A percentile compares a stretch with the other conserved stretches of the same genome.
phyloP scores from a whole-genome alignment of 2,888 invertebrate genomes.

The Craniophora ligustri region DNA sequence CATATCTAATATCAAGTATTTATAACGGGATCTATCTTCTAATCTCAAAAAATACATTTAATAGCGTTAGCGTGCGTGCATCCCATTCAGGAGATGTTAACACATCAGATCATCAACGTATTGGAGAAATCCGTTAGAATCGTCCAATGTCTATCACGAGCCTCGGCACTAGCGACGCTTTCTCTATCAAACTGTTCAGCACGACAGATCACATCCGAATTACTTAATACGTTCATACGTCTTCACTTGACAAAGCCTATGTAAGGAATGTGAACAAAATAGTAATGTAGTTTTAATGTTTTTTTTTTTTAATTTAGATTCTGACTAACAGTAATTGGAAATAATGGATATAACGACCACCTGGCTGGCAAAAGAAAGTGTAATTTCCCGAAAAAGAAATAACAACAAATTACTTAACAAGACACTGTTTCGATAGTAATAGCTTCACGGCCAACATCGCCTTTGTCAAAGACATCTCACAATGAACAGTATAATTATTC shows the following conservation, averaged over 20 bases:
- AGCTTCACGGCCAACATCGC: slow-evolving; percentile 6
- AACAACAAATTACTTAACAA: slow-evolving; percentile 31
- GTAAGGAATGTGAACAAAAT: slow-evolving; percentile 23
- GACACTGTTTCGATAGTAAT: slow-evolving; percentile 13
- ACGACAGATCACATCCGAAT: slow-evolving; percentile 60
- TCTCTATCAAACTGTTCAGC: slow-evolving; percentile 64
- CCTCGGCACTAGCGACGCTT: slow-evolving; percentile 59
- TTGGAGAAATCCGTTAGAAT: slow-evolving; percentile 74
- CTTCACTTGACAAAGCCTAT: slow-evolving; percentile 20
- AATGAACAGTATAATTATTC: slow-evolving; percentile 28
- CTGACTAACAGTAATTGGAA: slow-evolving; percentile 5
- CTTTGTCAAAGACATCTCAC: slow-evolving; percentile 15
- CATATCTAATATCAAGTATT: slow-evolving; percentile 38
- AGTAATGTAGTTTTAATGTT: no score
- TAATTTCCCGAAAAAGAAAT: slow-evolving; percentile 30
- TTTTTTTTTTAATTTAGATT: neutral
- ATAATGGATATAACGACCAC: slow-evolving; percentile 13
- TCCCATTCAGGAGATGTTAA: slow-evolving; percentile 63
- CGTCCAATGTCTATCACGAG: slow-evolving; percentile 61
- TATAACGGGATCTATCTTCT: slow-evolving; percentile 44
- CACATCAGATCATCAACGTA: slow-evolving; percentile 58
- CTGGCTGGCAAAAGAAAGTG: slow-evolving; percentile 37
- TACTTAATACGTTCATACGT: slow-evolving; percentile 50
- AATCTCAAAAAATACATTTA: slow-evolving; percentile 45
- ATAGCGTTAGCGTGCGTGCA: slow-evolving; percentile 64